Percentiles rank a stretch among this genome's conserved stretches.
These are phyloP conservation scores for Antennarius maculatus DNA, from an alignment of 2,797 vertebrate species.

Conservation along the genomic window DNA sequence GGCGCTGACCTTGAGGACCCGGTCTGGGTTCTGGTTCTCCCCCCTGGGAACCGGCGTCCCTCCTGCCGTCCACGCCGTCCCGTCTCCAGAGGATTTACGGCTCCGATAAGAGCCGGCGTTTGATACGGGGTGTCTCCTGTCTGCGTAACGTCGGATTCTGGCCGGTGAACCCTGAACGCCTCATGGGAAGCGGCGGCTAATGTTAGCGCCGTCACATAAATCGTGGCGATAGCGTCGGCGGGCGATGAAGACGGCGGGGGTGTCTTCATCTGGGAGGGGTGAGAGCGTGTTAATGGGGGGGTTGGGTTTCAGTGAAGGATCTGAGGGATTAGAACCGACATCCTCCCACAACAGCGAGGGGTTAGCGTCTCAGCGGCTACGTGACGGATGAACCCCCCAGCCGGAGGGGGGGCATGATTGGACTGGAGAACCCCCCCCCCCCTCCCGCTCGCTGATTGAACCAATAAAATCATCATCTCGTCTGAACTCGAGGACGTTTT, in stretches of 20 bases:
- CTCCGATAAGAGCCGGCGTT: constrained; percentile 43
- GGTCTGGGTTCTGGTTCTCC: too few species aligned
- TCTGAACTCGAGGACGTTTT: constrained; percentile 43
- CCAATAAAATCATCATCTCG: constrained; percentile 72
- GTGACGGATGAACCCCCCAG: neutral
- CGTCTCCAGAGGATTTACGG: constrained; percentile 37
- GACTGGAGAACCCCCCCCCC: constrained; percentile 15
- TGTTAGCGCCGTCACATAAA: constrained; percentile 36
- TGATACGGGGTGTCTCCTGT: constrained; percentile 43
- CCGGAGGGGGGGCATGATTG: too few species aligned
- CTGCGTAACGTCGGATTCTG: constrained; percentile 26
- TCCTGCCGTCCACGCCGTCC: neutral
- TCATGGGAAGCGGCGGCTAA: constrained; percentile 21
- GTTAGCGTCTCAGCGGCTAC: neutral
- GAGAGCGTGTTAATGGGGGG: neutral
- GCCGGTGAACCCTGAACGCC: constrained; percentile 1
- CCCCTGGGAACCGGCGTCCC: neutral
- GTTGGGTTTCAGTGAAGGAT: constrained; percentile 1
- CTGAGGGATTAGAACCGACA: constrained; percentile 16
- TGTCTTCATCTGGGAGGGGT: constrained; percentile 4
- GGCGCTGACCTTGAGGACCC: too few species aligned
- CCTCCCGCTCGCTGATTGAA: constrained; percentile 45
- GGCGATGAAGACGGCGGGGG: neutral
- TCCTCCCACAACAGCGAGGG: constrained; percentile 33
- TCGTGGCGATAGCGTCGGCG: constrained; percentile 12